These are phyloP conservation scores for Morphnarchus princeps DNA, from an alignment of 2,113 vertebrate species.

Conservation along the genomic window DNA sequence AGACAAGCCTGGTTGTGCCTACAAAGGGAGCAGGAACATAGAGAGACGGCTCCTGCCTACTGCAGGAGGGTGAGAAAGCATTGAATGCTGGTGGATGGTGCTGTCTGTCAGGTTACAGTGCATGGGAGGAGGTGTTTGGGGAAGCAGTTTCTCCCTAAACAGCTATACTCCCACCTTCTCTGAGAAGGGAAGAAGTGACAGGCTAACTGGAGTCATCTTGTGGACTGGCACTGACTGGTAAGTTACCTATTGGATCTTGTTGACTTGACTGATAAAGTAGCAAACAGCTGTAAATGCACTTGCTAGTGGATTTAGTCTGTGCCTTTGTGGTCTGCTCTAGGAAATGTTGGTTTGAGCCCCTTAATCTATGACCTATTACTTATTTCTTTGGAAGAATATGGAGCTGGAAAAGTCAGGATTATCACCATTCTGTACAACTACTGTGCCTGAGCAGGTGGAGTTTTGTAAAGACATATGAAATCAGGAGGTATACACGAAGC, in stretches of 20 bases:
- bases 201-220: neutral
- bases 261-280: neutral
- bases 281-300: neutral
- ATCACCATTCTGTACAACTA: neutral
- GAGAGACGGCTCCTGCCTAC: neutral
- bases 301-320: neutral
- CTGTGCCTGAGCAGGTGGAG: neutral
- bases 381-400: neutral
- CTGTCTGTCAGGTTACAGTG: neutral
- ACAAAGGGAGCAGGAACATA: neutral
- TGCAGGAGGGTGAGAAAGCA: neutral
- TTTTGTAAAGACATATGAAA: neutral
- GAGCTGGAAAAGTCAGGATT: neutral
- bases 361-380: neutral
- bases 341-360: neutral
- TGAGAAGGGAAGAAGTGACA: neutral
- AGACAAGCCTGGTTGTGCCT: neutral
- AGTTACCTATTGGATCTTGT: neutral
- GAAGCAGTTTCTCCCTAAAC: neutral
- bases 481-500: neutral
- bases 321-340: neutral
- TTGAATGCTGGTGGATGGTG: neutral
- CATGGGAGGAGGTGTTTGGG: neutral
- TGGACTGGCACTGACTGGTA: neutral
- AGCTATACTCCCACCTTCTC: neutral